A percentile compares a stretch with the other conserved stretches of the same genome.
Conservation (phyloP, 2,113 vertebrate species). For the Aleadryas rufinucha region DNA sequence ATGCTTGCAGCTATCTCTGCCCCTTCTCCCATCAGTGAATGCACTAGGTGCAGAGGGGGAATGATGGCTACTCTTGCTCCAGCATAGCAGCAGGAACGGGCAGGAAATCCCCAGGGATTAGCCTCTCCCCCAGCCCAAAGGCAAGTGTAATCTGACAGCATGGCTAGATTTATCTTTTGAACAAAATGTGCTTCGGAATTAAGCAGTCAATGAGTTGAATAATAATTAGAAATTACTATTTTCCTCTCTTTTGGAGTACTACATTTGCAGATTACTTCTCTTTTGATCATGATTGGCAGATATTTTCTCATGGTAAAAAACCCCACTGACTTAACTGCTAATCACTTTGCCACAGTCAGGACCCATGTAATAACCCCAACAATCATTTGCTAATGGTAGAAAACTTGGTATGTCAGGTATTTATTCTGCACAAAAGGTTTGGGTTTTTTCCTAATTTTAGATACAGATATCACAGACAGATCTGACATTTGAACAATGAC, state of each 20-base stretch:
- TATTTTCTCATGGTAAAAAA: not conserved
- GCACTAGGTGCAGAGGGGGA: not conserved
- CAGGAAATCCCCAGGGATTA: not conserved
- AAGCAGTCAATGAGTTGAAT: constrained; percentile 28
- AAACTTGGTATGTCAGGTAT: not conserved
- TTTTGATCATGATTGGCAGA: constrained; percentile 3
- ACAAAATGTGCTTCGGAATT: not conserved
- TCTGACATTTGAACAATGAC: not conserved
- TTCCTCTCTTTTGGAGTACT: constrained; percentile 1
- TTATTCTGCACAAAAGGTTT: not conserved
- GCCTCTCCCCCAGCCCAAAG: not conserved
- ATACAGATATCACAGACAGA: not conserved
- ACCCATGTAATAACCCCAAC: not conserved
- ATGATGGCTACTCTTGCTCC: not conserved
- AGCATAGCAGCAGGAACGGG: not conserved
- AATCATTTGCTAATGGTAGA: not conserved
- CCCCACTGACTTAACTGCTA: not conserved
- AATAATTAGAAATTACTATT: constrained; percentile 44
- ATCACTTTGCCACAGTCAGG: not conserved
- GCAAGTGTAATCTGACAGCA: not conserved
- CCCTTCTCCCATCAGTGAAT: not conserved
- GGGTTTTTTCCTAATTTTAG: not conserved
- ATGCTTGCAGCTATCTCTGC: not conserved
- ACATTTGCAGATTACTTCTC: not conserved
- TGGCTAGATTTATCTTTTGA: not conserved